Conservation (phyloP, 1,140 invertebrate genomes). For the Dinoponera quadriceps region DNA sequence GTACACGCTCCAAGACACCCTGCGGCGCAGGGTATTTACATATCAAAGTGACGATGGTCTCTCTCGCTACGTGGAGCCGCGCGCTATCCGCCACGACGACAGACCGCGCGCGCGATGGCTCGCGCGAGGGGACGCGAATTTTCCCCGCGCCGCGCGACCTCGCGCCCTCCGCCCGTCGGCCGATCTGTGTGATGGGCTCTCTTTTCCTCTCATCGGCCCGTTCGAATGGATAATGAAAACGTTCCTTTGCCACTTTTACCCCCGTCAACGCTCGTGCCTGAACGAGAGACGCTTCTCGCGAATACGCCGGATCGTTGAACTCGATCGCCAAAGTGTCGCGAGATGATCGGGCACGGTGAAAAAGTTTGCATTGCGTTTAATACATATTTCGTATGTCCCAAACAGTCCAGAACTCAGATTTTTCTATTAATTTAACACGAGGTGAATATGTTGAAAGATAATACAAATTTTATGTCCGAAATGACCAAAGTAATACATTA, state of each 20-base stretch:
- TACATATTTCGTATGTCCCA: too few species aligned
- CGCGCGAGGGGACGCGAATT: conserved; percentile 46
- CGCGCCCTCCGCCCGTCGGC: conserved; percentile 26
- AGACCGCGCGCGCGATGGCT: conserved; percentile 52
- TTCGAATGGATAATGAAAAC: neutral
- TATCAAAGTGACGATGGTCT: conserved; percentile 82
- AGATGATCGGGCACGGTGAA: too few species aligned
- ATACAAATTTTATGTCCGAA: too few species aligned
- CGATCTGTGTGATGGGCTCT: neutral
- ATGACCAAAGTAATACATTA: too few species aligned
- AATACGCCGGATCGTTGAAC: neutral
- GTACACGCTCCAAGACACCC: conserved; percentile 69
- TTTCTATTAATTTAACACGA: too few species aligned
- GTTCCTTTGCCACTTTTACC: neutral
- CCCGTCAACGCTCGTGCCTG: neutral
- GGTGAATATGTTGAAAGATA: too few species aligned
- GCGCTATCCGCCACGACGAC: conserved; percentile 52
- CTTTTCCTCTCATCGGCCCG: neutral
- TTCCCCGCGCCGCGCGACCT: conserved; percentile 21
- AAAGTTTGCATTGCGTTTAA: too few species aligned
- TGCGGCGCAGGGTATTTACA: conserved; percentile 81
- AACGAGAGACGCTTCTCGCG: neutral
- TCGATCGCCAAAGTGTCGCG: too few species aligned
- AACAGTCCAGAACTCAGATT: too few species aligned
- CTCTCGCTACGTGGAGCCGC: conserved; percentile 61